Base-by-base conservation (phyloP, 2,113 vertebrate genomes). In the Coracopsis vasa region DNA sequence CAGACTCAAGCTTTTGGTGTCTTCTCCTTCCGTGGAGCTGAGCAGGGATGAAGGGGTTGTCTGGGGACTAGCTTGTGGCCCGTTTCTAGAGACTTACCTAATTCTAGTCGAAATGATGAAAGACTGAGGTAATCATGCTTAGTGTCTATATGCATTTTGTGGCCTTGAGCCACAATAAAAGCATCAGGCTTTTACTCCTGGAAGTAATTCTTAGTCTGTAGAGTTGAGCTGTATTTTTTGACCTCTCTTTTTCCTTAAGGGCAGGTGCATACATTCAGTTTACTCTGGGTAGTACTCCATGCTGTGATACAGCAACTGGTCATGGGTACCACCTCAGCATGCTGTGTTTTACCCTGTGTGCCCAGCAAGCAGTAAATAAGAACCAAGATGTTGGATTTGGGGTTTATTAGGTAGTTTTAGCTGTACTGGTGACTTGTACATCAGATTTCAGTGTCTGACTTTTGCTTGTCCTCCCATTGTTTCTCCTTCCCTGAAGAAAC, bases 211-310 rank as follows among this genome's bases (percentile, higher is more conserved):
- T 23, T 41, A 12, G 14, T 18, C 77, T 86, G 50, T 13, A 21
- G 77, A 44, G 50, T 3, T n/a, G 67, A 53, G 61, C 28, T 65
- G 62, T 33, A 2, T 11, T 71, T 88, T 81, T 56, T 82, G 47
- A 28, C 89, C 83, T 86, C 77, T 50, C 54, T 41, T 44, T 61
- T 80, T 50, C 44, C 71, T 53, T 60, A 0, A 75, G 48, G 62
- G 37, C 61, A 47, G 81, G 60, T 73, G 31, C 37, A 6, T 11
- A 11, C 39, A 3, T n/a, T 62, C 17, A 21, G 1, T 12, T 70
- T 17, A 5, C 48, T 69, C 2, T 0, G 10, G 53, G 67, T 39
- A 27, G 44, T 0, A 0, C 29, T 8, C 71, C 2, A 6, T 9
- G 2, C 47, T 27, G 35, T 2, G 54, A 10, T 13, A 1, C 53